Conservation (phyloP, 2,113 vertebrate genomes). For the Cyanoliseus patagonus region DNA sequence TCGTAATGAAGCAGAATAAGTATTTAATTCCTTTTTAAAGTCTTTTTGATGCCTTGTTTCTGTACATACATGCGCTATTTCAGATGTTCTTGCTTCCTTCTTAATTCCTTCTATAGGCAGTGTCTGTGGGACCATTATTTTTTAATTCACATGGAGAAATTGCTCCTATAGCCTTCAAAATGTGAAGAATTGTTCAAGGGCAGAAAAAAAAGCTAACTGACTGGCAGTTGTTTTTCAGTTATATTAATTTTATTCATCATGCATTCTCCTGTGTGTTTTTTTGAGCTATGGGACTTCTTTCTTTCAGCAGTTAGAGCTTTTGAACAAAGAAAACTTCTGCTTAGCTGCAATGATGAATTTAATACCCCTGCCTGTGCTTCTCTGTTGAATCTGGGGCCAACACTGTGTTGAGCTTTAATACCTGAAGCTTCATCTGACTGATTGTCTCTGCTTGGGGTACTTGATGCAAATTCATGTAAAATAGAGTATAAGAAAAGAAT, state of each 20-base stretch:
- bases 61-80: fast-evolving
- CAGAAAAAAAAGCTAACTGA: conserved; percentile 47
- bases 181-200: conserved; percentile 37
- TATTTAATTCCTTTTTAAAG: conserved; percentile 1
- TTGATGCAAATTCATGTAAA: conserved; percentile 50
- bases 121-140: neutral
- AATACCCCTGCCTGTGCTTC: neutral
- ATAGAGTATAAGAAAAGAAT: neutral
- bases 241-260: conserved; percentile 52
- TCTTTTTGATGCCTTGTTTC: neutral
- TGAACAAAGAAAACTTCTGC: conserved; percentile 33
- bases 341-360: conserved; percentile 24
- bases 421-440: neutral
- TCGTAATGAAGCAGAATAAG: neutral
- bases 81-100: neutral
- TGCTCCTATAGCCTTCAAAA: conserved; percentile 18
- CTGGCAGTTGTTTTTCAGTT: conserved; percentile 38
- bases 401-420: neutral
- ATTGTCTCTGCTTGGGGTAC: conserved; percentile 27
- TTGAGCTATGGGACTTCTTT: conserved; percentile 27
- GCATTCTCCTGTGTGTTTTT: conserved; percentile 17
- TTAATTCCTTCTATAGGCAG: neutral
- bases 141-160: neutral
- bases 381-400: neutral
- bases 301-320: conserved; percentile 27